phyloP scores from a whole-genome alignment of 37 sponge, comb jelly and placozoan genomes.

The Agelas oroides region DNA sequence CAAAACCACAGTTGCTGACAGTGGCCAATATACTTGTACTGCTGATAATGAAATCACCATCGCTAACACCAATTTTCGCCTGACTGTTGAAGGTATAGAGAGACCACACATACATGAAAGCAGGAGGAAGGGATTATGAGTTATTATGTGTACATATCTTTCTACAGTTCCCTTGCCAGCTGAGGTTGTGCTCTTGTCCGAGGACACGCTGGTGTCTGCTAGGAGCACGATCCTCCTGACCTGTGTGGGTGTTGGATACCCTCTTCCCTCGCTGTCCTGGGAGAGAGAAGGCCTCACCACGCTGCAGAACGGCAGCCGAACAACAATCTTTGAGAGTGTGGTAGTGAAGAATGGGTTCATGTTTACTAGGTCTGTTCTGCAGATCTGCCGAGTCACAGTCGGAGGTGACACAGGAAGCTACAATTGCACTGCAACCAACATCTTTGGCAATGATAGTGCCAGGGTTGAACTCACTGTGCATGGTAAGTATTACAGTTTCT shows the following conservation, averaged over 20 bases:
- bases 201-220: background rate
- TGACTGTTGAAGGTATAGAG: background rate
- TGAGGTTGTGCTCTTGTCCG: background rate
- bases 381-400: background rate
- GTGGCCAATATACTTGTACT: constrained; percentile 15
- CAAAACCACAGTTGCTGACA: background rate
- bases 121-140: too few species aligned
- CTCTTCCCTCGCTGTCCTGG: constrained; percentile 22
- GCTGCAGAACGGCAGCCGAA: too few species aligned
- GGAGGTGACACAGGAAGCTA: background rate
- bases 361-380: background rate
- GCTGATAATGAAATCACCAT: background rate
- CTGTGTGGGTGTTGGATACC: constrained; percentile 24
- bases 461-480: background rate
- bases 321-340: background rate
- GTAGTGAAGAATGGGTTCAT: background rate
- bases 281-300: too few species aligned
- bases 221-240: background rate
- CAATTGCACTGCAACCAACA: background rate
- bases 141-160: too few species aligned
- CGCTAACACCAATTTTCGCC: background rate
- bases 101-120: background rate
- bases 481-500: background rate
- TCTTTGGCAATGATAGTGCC: background rate
- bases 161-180: background rate